Evolutionary conservation across 2,888 invertebrate genomes (phyloP).

Genomic region (Panzeria rudis): DNA sequence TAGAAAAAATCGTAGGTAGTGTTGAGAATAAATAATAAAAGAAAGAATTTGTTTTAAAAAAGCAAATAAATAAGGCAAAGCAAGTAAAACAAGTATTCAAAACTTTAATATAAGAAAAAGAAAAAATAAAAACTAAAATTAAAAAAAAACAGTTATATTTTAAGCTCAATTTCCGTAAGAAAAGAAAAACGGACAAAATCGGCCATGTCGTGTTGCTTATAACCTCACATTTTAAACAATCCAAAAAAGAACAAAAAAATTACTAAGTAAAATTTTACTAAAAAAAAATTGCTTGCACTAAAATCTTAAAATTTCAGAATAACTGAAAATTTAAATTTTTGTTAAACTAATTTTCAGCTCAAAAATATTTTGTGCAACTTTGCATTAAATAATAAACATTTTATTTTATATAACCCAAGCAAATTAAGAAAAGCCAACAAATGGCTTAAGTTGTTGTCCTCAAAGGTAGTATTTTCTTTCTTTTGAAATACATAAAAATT

Average conservation of each 20-base stretch:
- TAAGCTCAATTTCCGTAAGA: not conserved
- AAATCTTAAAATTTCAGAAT: no score
- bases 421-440: no score
- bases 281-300: no score
- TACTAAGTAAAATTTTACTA: not conserved
- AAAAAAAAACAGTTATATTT: not conserved
- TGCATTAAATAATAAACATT: no score
- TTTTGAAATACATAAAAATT: no score
- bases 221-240: not conserved
- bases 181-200: not conserved
- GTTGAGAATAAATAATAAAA: slow-evolving; percentile 50
- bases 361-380: no score
- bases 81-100: slow-evolving; percentile 27
- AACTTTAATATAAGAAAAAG: not conserved
- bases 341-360: no score
- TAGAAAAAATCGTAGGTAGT: slow-evolving; percentile 63
- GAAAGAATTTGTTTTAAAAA: slow-evolving; percentile 30
- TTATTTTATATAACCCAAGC: no score
- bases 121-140: not conserved
- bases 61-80: slow-evolving; percentile 3
- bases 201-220: not conserved
- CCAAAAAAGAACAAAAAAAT: not conserved
- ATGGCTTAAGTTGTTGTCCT: no score
- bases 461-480: not conserved
- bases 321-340: no score